Percentiles rank a stretch among this genome's conserved stretches.
phyloP scores from a whole-genome alignment of 2,797 vertebrate species.

The Anguilla pacifica region DNA sequence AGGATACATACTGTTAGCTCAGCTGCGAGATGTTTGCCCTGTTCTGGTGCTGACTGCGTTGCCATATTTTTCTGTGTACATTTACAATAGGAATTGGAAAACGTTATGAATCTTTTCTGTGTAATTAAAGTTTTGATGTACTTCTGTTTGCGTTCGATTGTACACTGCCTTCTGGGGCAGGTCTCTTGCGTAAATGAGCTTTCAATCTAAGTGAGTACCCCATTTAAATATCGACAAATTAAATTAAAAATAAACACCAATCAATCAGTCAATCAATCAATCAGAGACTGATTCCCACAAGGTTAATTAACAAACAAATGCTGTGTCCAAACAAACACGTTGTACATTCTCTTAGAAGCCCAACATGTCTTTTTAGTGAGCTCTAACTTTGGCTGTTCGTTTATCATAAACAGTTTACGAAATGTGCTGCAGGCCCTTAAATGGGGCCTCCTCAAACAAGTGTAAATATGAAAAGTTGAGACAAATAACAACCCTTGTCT shows the following conservation, averaged over 20 bases:
- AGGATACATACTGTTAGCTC: background rate
- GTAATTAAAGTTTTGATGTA: background rate
- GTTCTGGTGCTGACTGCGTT: background rate
- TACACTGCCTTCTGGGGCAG: background rate
- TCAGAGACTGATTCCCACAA: background rate
- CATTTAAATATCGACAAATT: background rate
- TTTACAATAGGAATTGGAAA: background rate
- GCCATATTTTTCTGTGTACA: background rate
- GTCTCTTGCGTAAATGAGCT: background rate
- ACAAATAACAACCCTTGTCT: background rate
- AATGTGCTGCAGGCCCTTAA: background rate
- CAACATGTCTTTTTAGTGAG: background rate
- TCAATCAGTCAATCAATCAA: background rate
- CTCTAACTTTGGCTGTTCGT: background rate
- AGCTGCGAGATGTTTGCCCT: background rate
- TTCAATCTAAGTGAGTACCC: background rate
- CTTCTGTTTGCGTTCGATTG: background rate
- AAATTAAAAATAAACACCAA: background rate
- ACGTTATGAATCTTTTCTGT: background rate
- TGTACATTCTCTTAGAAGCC: background rate
- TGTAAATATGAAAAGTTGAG: slow-evolving; percentile 5
- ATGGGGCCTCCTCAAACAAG: background rate
- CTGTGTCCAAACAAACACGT: background rate
- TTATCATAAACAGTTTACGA: background rate
- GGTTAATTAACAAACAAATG: background rate